phyloP scores from a whole-genome alignment of 2,797 vertebrate species.

The Dromococcyx pavoninus region DNA sequence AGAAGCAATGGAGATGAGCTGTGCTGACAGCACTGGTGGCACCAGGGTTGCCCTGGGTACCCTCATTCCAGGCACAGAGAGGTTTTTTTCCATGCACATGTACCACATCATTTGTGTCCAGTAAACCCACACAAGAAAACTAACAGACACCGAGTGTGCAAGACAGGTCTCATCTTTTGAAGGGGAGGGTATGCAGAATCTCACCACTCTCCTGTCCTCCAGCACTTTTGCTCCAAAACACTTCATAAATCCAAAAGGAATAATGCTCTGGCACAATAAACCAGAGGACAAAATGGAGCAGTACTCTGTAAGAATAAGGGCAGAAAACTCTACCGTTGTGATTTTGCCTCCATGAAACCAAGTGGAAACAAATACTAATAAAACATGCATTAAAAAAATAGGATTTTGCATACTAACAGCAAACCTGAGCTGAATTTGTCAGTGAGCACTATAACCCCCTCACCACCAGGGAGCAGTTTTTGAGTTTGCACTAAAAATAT shows the following conservation, averaged over 20 bases:
- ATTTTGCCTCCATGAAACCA: neutral
- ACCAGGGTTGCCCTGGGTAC: neutral
- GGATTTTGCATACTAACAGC: neutral
- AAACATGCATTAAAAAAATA: neutral
- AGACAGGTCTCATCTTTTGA: neutral
- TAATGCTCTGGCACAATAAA: neutral
- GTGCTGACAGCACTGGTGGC: neutral
- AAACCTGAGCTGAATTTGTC: slow-evolving; percentile 11
- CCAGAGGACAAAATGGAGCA: neutral
- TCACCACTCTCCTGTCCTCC: neutral
- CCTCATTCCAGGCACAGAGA: neutral
- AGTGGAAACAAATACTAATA: slow-evolving; percentile 25
- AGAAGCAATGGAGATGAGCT: neutral
- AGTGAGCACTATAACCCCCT: neutral
- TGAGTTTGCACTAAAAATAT: slow-evolving; percentile 3
- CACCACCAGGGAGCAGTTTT: neutral
- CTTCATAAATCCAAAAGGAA: neutral
- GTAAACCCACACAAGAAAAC: neutral
- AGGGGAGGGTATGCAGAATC: neutral
- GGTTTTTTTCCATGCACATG: neutral
- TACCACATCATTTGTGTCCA: rapidly evolving
- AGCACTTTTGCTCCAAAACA: neutral
- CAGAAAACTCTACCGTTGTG: neutral
- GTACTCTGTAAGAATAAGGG: neutral
- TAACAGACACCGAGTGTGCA: neutral